These are phyloP conservation scores for Phalacrocorax pelagicus DNA, from an alignment of 2,113 vertebrate species.

Conservation along the genomic window DNA sequence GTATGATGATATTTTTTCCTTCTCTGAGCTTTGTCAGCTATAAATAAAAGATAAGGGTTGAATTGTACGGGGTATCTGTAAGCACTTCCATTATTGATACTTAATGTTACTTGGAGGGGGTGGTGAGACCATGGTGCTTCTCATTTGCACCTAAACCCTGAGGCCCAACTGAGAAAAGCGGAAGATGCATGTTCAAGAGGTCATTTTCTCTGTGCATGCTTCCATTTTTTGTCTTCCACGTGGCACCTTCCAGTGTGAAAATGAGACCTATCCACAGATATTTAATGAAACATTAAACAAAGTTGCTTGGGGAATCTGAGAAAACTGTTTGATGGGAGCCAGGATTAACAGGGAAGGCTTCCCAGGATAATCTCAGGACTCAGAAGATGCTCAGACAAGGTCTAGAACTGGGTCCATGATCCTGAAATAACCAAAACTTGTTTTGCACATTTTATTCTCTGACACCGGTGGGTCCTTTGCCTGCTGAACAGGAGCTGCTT, in stretches of 20 bases:
- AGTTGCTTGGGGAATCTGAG: background rate
- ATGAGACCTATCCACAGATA: background rate
- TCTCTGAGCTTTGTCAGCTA: conserved; percentile 91
- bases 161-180: background rate
- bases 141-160: background rate
- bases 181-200: background rate
- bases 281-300: background rate
- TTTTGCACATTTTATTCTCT: background rate
- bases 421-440: background rate
- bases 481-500: background rate
- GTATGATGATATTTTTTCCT: conserved; percentile 90
- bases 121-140: background rate
- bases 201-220: background rate
- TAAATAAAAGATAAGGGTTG: conserved; percentile 95
- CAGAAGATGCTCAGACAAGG: background rate
- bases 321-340: background rate
- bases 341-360: background rate
- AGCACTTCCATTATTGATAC: conserved; percentile 94
- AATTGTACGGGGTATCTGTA: conserved; percentile 83
- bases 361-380: background rate
- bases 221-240: background rate
- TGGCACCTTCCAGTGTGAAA: background rate
- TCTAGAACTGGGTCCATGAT: background rate
- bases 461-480: background rate
- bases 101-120: conserved; percentile 70